phyloP scores from a whole-genome alignment of 2,888 invertebrate genomes.

The Opisthograptis luteolata region DNA sequence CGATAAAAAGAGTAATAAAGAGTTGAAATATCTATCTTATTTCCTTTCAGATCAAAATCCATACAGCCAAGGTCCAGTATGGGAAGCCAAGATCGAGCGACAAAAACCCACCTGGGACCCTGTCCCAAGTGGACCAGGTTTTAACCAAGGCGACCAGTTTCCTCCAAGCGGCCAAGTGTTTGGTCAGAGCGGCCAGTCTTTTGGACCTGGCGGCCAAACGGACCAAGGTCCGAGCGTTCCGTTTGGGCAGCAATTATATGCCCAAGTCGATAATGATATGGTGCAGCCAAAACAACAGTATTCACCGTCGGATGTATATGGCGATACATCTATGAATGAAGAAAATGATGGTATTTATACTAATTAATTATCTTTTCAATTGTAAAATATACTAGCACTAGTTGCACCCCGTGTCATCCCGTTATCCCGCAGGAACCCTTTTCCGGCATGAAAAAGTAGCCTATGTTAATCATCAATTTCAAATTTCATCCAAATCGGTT shows the following conservation, averaged over 20 bases:
- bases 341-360: not conserved
- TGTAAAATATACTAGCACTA: too few species aligned
- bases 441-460: too few species aligned
- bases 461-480: too few species aligned
- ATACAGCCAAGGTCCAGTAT: not conserved
- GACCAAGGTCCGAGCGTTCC: not conserved
- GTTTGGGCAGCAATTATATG: slow-evolving; percentile 24
- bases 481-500: too few species aligned
- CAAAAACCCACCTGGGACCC: not conserved
- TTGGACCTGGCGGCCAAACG: not conserved
- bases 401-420: too few species aligned
- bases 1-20: too few species aligned
- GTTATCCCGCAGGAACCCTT: too few species aligned
- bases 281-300: slow-evolving; percentile 42
- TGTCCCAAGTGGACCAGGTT: not conserved
- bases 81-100: slow-evolving; percentile 3
- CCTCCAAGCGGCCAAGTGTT: not conserved
- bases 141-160: not conserved
- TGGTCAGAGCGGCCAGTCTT: not conserved
- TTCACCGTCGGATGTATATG: slow-evolving; percentile 62
- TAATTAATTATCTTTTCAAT: too few species aligned
- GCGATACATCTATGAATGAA: slow-evolving; percentile 30
- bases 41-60: not conserved
- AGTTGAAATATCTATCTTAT: not conserved
- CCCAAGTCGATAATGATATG: slow-evolving; percentile 29